Conservation (phyloP, 2,113 vertebrate genomes). For the Archocentrus centrarchus region DNA sequence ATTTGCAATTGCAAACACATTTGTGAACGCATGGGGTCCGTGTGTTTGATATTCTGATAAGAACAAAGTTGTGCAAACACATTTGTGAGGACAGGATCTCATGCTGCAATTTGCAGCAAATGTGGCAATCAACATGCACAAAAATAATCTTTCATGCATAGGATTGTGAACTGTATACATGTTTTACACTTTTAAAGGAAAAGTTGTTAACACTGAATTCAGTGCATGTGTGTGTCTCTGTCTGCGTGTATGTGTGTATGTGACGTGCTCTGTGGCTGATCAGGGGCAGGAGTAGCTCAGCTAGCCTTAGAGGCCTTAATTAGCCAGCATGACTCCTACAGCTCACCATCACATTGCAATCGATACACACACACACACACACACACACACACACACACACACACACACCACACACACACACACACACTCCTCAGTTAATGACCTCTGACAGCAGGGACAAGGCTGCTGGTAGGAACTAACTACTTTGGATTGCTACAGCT, state of each 20-base stretch:
- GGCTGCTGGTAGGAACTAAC: constrained; percentile 50
- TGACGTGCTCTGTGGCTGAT: background rate
- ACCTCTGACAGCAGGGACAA: constrained; percentile 47
- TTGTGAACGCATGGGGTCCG: background rate
- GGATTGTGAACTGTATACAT: background rate
- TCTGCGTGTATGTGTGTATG: background rate
- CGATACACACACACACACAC: background rate
- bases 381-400: background rate
- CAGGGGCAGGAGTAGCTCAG: constrained; percentile 12
- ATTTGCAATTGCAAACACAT: background rate
- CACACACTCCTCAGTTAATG: constrained; percentile 40
- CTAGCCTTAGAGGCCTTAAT: constrained; percentile 53
- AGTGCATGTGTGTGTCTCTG: background rate
- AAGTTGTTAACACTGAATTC: background rate
- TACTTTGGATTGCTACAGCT: constrained; percentile 52
- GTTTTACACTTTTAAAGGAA: constrained; percentile 3
- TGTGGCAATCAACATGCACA: background rate
- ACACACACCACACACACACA: constrained; percentile 18
- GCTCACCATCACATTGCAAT: constrained; percentile 37
- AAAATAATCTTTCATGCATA: background rate
- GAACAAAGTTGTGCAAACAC: too few species aligned
- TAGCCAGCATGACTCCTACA: constrained; percentile 40
- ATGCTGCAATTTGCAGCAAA: background rate
- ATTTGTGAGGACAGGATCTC: background rate
- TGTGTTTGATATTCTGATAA: background rate